A percentile compares a stretch with the other conserved stretches of the same genome.
These are phyloP conservation scores for Phenganax subtilis DNA, from an alignment of 92 coral and sea anemone species.

Conservation along the genomic window DNA sequence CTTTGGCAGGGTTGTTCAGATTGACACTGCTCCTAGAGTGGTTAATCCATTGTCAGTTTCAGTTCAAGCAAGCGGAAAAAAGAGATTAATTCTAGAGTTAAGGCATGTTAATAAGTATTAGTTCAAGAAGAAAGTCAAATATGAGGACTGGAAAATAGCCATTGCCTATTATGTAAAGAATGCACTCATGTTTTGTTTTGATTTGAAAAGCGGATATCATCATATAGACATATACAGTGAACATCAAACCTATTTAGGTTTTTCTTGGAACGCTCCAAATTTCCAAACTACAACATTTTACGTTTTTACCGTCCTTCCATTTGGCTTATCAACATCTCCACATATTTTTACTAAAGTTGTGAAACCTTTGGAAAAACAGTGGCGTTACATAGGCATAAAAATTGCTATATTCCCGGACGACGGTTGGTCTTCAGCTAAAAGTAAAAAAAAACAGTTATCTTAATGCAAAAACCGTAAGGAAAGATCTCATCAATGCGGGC, in stretches of 20 bases:
- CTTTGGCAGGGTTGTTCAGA: neutral
- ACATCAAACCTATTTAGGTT: too few relatives aligned
- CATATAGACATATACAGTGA: too few relatives aligned
- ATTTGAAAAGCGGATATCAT: too few relatives aligned
- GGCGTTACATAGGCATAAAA: neutral
- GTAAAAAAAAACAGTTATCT: neutral
- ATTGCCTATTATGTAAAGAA: too few relatives aligned
- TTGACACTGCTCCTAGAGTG: neutral
- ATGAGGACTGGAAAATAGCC: too few relatives aligned
- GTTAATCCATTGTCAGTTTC: neutral
- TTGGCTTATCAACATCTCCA: constrained; percentile 20
- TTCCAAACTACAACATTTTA: neutral
- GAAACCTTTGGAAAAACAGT: constrained; percentile 14
- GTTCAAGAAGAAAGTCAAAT: too few relatives aligned
- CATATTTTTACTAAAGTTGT: constrained; percentile 1
- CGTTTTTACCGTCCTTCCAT: constrained; percentile 22
- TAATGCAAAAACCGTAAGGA: neutral
- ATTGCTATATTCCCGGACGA: constrained; percentile 1
- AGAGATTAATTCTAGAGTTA: neutral
- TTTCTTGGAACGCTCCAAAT: too few relatives aligned
- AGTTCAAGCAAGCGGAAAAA: neutral
- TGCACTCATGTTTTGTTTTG: too few relatives aligned
- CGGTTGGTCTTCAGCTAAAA: constrained; percentile 7
- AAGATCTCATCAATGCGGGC: constrained; percentile 30
- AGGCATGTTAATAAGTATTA: too few relatives aligned